These are phyloP conservation scores for Merops nubicus DNA, from an alignment of 2,113 vertebrate genomes.

Conservation along the genomic window DNA sequence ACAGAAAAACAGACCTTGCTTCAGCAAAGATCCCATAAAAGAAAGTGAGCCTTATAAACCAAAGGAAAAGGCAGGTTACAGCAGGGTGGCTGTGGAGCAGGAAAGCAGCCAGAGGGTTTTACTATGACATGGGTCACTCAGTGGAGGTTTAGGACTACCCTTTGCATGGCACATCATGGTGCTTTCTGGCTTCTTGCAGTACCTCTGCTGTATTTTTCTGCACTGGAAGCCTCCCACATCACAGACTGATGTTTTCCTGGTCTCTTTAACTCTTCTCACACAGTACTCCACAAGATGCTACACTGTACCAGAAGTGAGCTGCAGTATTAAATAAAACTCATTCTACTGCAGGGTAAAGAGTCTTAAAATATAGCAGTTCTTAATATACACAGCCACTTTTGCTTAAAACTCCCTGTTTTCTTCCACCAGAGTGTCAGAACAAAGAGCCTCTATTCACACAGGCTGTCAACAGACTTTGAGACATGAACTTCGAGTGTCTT, in stretches of 20 bases:
- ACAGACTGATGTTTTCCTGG: neutral
- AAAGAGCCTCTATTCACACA: constrained; percentile 38
- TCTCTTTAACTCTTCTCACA: neutral
- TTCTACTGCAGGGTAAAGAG: constrained; percentile 22
- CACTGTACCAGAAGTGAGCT: neutral
- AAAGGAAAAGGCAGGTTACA: constrained; percentile 5
- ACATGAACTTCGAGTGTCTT: constrained; percentile 54
- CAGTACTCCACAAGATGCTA: constrained; percentile 12
- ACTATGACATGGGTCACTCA: neutral
- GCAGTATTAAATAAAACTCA: constrained; percentile 32
- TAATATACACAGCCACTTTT: constrained; percentile 24
- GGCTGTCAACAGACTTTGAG: constrained; percentile 47
- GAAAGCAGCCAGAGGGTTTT: neutral
- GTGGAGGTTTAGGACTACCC: neutral
- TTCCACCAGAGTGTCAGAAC: neutral
- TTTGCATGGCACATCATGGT: neutral
- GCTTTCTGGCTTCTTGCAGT: constrained; percentile 2
- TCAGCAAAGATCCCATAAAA: neutral
- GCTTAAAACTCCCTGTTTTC: constrained; percentile 18
- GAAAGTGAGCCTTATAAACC: neutral
- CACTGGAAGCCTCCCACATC: neutral
- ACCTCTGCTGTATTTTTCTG: neutral
- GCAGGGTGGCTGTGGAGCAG: neutral
- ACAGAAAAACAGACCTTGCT: neutral
- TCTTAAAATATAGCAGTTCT: constrained; percentile 27